Evolutionary conservation across 2,888 invertebrate species (phyloP).

Genomic region (Cerastoderma edule): DNA sequence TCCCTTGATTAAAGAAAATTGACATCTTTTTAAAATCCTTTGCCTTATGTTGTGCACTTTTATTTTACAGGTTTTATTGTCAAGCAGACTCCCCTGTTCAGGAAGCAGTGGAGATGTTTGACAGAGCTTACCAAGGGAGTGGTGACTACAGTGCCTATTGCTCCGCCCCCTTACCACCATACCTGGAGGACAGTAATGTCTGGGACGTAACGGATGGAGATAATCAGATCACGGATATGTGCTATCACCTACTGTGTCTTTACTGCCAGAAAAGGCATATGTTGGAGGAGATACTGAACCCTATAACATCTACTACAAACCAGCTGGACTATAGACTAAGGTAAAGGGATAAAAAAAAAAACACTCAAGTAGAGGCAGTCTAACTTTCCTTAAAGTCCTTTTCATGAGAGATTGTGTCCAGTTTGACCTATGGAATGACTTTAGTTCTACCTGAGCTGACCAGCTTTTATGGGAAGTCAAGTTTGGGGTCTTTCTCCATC

Average conservation of each 20-base stretch:
- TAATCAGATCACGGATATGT: constrained; percentile 86
- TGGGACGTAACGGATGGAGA: constrained; percentile 47
- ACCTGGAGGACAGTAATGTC: constrained; percentile 72
- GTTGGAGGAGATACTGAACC: constrained; percentile 89
- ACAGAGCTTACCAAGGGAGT: constrained; percentile 85
- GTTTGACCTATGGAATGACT: too few species aligned
- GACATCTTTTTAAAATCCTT: too few species aligned
- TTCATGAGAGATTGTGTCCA: neutral
- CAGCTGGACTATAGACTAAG: constrained; percentile 91
- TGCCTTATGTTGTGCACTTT: too few species aligned
- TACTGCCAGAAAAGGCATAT: constrained; percentile 86
- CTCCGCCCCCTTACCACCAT: constrained; percentile 80
- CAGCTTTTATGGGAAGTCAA: too few species aligned
- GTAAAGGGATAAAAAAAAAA: too few species aligned
- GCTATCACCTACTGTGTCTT: constrained; percentile 92
- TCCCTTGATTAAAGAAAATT: too few species aligned
- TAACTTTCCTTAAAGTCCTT: neutral
- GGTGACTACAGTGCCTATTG: constrained; percentile 72
- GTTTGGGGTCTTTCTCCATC: too few species aligned
- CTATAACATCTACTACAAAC: constrained; percentile 91
- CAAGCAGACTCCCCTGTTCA: constrained; percentile 89
- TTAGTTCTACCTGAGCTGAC: too few species aligned
- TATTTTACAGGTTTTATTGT: constrained; percentile 90
- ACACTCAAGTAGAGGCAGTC: too few species aligned
- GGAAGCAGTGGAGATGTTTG: constrained; percentile 89